A percentile compares a stretch with the other conserved stretches of the same genome.
phyloP scores from a whole-genome alignment of 1,140 invertebrate genomes.

The Polypedilum vanderplanki region DNA sequence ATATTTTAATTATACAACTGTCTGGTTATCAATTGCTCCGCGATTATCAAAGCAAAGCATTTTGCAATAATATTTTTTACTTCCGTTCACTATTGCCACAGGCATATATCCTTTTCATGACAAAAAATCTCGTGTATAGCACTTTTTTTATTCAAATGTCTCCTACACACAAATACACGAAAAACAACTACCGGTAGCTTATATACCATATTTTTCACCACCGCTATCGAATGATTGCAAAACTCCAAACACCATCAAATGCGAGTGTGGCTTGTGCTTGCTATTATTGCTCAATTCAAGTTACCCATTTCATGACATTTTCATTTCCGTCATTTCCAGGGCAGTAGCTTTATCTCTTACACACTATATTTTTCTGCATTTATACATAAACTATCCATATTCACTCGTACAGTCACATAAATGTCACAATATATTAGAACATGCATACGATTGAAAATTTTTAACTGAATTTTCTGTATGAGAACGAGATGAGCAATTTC shows the following conservation, averaged over 20 bases:
- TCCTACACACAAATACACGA: not conserved
- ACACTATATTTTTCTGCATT: too few species aligned
- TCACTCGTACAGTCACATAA: too few species aligned
- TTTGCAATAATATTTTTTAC: not conserved
- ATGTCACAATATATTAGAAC: too few species aligned
- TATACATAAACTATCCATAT: too few species aligned
- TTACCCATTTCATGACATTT: conserved; percentile 13
- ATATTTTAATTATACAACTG: conserved; percentile 8
- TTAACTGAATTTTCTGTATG: too few species aligned
- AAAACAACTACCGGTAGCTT: not conserved
- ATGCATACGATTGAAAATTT: too few species aligned
- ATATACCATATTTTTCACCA: not conserved
- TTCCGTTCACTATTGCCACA: not conserved
- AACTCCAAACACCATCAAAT: not conserved
- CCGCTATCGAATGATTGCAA: not conserved
- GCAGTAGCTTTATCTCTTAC: not conserved
- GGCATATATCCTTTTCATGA: not conserved
- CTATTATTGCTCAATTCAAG: not conserved
- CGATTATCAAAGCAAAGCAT: not conserved
- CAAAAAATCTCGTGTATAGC: not conserved
- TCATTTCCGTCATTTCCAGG: not conserved
- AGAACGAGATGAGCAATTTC: too few species aligned
- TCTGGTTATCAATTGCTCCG: not conserved
- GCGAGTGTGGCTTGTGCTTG: not conserved
- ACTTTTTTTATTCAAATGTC: not conserved